These are phyloP conservation scores for Stratiomys singularior DNA, from an alignment of 2,888 invertebrate genomes.

Conservation along the genomic window DNA sequence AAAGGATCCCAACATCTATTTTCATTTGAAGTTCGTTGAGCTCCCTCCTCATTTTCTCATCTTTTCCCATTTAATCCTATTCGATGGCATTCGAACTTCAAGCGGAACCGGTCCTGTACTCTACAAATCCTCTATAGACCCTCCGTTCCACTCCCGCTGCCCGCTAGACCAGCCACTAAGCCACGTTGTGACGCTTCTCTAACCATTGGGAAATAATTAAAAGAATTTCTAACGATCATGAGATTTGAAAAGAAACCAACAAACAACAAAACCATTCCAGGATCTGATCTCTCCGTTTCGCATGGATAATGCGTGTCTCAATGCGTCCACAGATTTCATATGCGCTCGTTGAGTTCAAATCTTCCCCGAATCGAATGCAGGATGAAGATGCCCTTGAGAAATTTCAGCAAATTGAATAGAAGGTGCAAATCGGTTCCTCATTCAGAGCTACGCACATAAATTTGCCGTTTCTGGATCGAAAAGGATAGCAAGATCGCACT, in stretches of 20 bases:
- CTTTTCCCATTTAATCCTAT: slow-evolving; percentile 31
- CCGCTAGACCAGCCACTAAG: not conserved
- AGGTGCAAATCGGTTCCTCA: slow-evolving; percentile 43
- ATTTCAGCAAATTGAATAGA: slow-evolving; percentile 36
- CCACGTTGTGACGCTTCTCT: slow-evolving; percentile 11
- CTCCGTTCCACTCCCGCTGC: slow-evolving; percentile 22
- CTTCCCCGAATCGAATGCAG: slow-evolving; percentile 22
- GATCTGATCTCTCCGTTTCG: slow-evolving; percentile 22
- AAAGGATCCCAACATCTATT: slow-evolving; percentile 40
- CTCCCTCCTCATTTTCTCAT: slow-evolving; percentile 17
- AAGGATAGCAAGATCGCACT: not conserved
- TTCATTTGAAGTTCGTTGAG: not conserved
- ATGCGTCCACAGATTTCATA: not conserved
- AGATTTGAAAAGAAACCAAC: too few relatives aligned
- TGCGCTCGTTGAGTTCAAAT: not conserved
- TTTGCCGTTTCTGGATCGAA: not conserved
- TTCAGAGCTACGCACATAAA: slow-evolving; percentile 24
- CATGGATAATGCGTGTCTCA: slow-evolving; percentile 3
- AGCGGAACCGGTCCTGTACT: slow-evolving; percentile 36
- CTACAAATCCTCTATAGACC: not conserved
- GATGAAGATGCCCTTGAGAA: slow-evolving; percentile 35
- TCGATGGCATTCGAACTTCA: slow-evolving; percentile 31
- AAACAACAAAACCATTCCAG: not conserved
- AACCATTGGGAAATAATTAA: slow-evolving; percentile 33
- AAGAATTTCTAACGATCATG: slow-evolving; percentile 31